Evolutionary conservation across 1,140 invertebrate genomes (phyloP).

Genomic region (Bactericera cockerelli): DNA sequence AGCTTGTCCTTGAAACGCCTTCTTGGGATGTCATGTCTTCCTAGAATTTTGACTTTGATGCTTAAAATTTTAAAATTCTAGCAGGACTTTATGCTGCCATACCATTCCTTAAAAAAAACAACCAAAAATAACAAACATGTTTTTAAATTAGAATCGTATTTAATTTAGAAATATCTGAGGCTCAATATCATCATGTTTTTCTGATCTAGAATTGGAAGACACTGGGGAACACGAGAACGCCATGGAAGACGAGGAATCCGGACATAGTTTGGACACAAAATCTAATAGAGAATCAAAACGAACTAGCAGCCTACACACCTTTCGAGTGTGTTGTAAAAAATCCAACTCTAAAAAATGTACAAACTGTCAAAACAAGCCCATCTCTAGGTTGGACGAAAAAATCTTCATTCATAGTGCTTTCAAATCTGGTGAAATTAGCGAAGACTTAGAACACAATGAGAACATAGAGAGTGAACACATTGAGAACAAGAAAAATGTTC

Average conservation of each 20-base stretch:
- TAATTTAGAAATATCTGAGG: no score
- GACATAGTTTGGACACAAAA: neutral
- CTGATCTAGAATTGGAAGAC: neutral
- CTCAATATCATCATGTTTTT: no score
- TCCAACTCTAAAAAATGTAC: conserved; percentile 7
- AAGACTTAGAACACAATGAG: neutral
- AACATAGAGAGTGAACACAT: neutral
- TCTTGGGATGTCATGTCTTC: no score
- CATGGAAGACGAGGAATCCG: neutral
- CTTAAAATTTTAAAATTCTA: no score
- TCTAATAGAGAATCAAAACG: neutral
- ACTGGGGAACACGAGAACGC: no score
- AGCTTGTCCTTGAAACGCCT: no score
- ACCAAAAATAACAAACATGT: no score
- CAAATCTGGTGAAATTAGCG: neutral
- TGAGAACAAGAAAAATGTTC: neutral
- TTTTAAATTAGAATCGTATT: no score
- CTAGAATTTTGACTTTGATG: no score
- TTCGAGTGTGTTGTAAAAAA: neutral
- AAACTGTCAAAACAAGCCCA: neutral
- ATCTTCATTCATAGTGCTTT: neutral
- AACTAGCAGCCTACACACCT: neutral
- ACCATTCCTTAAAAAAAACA: no score
- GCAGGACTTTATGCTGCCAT: no score
- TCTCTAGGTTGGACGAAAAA: neutral